These are phyloP conservation scores for Gadus macrocephalus DNA, from an alignment of 2,113 vertebrate species.

Conservation along the genomic window DNA sequence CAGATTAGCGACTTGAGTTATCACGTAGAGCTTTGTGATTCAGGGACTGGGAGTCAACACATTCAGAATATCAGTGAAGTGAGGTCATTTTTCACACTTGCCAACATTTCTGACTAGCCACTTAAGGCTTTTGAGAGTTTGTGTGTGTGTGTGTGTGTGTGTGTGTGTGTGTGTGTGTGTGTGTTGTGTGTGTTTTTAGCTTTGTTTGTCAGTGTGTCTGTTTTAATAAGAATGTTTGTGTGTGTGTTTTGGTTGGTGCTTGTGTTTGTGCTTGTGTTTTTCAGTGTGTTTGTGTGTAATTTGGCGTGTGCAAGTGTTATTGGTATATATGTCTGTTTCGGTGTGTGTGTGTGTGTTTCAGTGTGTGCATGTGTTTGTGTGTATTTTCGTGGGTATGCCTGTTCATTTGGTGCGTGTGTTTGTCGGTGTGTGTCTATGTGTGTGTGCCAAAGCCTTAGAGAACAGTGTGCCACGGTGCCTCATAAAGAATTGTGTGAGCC, in stretches of 20 bases:
- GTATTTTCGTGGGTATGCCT: slow-evolving; percentile 1
- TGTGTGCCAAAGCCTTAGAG: slow-evolving; percentile 1
- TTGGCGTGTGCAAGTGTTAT: background rate
- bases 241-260: background rate
- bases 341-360: too few species aligned
- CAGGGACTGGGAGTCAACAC: too few species aligned
- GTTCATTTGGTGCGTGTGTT: slow-evolving; percentile 5
- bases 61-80: slow-evolving; percentile 1
- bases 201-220: too few species aligned
- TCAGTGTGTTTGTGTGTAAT: background rate
- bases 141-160: too few species aligned
- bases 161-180: too few species aligned
- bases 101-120: background rate
- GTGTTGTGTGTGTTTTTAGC: background rate
- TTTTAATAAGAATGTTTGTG: background rate
- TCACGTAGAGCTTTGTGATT: too few species aligned
- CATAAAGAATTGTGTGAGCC: too few species aligned
- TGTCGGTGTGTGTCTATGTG: slow-evolving; percentile 15
- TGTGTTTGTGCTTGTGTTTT: background rate
- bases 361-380: slow-evolving; percentile 1
- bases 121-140: background rate
- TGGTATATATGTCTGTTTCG: background rate
- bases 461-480: too few species aligned
- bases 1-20: too few species aligned
- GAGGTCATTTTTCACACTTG: slow-evolving; percentile 47